These are phyloP conservation scores for Cottoperca gobio DNA, from an alignment of 2,797 vertebrate species.

Conservation along the genomic window DNA sequence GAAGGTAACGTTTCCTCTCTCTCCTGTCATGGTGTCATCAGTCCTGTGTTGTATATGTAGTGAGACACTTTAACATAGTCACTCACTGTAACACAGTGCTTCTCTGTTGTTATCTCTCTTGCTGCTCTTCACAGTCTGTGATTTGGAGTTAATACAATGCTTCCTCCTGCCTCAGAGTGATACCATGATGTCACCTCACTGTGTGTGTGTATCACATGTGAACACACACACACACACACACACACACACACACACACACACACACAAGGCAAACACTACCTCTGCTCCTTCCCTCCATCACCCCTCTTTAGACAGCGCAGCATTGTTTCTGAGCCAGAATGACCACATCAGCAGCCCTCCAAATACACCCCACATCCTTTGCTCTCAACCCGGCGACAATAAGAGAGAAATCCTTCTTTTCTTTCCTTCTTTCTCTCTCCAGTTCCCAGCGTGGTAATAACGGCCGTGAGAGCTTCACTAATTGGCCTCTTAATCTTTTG, in stretches of 20 bases:
- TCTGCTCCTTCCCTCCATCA: constrained; percentile 57
- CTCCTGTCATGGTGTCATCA: too few relatives aligned
- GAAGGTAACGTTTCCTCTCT: too few relatives aligned
- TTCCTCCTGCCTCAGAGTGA: constrained; percentile 58
- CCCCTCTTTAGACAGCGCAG: constrained; percentile 62
- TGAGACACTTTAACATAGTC: too few relatives aligned
- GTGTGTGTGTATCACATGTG: constrained; percentile 23
- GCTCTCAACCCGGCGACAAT: constrained; percentile 63
- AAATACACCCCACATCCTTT: constrained; percentile 70
- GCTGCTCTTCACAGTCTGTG: constrained; percentile 46
- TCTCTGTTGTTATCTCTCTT: too few relatives aligned
- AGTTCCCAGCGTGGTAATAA: constrained; percentile 71
- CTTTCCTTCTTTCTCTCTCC: constrained; percentile 63
- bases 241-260: constrained; percentile 33
- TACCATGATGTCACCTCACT: constrained; percentile 68
- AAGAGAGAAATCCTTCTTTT: constrained; percentile 69
- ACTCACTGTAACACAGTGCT: too few relatives aligned
- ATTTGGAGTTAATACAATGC: constrained; percentile 59
- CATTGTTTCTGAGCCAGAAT: constrained; percentile 79
- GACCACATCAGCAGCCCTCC: constrained; percentile 75
- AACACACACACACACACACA: constrained; percentile 39
- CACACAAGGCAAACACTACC: constrained; percentile 57
- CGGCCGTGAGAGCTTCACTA: constrained; percentile 72
- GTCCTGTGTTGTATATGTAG: too few relatives aligned
- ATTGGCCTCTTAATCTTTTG: constrained; percentile 71